Evolutionary conservation across 2,113 vertebrate species (phyloP), one percentile per base, ranked within the genome.

Genomic region (Phyllostomus discolor): DNA sequence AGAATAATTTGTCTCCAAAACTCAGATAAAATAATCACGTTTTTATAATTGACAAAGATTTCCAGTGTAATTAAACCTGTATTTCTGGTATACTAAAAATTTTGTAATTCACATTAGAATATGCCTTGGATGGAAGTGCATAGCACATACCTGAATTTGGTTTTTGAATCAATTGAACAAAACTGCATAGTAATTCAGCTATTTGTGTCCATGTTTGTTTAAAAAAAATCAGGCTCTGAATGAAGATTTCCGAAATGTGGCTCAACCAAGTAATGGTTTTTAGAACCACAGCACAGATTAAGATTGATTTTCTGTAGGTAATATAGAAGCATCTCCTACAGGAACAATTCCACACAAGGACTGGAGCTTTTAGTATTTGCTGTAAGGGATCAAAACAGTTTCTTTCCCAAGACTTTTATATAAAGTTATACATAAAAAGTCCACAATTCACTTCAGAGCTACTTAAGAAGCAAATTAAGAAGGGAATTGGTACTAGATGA

Each of bases 221-320:
- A 46, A 17, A 5, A 84, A 6, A 80, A 84, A 82, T 15, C 70
- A 91, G 11, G 7, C 14, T 91, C 57, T 83, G 70, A 91, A 89
- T 93, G 62, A 95, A 93, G 91, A 69, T 90, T 83, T 70, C 57
- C 46, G 59, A 62, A 86, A 52, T 80, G 20, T 96, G 75, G 5
- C 26, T 82, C 35, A 50, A 57, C 19, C 20, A 91, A 67, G 31
- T 72, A 73, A 81, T 73, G 9, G 20, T 76, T 96, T 85, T 80
- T 95, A 64, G 95, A 95, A 83, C 4, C 19, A 43, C 5, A 70
- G 24, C 12, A 57, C 19, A 78, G 70, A 84, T 88, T n/a, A 88
- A 89, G 50, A 84, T 43, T 43, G 43, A 59, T 93, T 80, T 93
- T 91, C 62, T 73, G 20, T 73, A 82, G 41, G 16, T 31, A 12